These are phyloP conservation scores for Oncorhynchus gorbuscha DNA, from an alignment of 2,113 vertebrate genomes.

Conservation along the genomic window DNA sequence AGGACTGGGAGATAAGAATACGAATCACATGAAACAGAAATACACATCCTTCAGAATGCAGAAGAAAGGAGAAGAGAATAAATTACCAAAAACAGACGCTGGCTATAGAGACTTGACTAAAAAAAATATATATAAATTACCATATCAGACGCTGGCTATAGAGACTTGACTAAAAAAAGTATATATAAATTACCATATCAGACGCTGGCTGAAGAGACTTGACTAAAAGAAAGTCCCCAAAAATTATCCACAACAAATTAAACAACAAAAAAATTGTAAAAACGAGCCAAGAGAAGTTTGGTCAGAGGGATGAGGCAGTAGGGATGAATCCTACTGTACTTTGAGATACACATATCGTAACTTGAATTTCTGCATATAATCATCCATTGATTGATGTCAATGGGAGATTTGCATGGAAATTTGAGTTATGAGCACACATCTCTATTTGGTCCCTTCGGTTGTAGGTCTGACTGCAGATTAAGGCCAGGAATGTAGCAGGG, in stretches of 20 bases:
- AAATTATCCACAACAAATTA: slow-evolving; percentile 19
- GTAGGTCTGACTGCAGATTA: slow-evolving; percentile 71
- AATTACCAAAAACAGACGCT: not conserved
- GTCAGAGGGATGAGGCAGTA: slow-evolving; percentile 36
- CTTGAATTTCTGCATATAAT: not conserved
- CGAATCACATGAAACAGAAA: not conserved
- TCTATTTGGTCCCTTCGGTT: slow-evolving; percentile 39
- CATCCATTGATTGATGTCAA: slow-evolving; percentile 5
- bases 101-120: no score
- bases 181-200: no score
- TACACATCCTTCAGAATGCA: not conserved
- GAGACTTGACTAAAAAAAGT: no score
- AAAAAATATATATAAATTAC: no score
- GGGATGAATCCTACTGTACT: slow-evolving; percentile 11
- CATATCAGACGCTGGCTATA: no score
- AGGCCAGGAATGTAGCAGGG: slow-evolving; percentile 64
- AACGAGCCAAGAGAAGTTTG: slow-evolving; percentile 55
- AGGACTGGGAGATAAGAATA: not conserved
- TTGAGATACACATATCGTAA: slow-evolving; percentile 10
- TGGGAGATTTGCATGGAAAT: slow-evolving; percentile 6
- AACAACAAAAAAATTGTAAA: slow-evolving; percentile 28
- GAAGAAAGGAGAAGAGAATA: not conserved
- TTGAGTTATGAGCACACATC: slow-evolving; percentile 18
- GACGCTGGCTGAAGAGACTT: not conserved
- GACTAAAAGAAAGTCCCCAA: slow-evolving; percentile 16